These are phyloP conservation scores for Ceratina japonica DNA, from an alignment of 1,140 invertebrate genomes.

Conservation along the genomic window DNA sequence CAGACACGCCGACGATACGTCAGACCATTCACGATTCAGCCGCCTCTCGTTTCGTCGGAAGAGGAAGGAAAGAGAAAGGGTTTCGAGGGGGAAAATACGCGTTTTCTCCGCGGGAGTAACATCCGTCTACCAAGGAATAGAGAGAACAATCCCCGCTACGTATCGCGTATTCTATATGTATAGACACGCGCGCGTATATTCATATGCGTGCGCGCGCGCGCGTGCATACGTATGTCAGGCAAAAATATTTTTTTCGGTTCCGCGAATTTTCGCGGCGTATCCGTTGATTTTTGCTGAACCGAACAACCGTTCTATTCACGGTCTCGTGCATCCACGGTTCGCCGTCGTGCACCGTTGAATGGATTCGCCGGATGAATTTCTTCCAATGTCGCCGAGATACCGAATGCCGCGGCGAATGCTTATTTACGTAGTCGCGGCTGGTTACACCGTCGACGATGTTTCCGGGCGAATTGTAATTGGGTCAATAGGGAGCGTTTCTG, in stretches of 20 bases:
- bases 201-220: too few relatives aligned
- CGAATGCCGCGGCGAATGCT: neutral
- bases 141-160: constrained; percentile 55
- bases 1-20: constrained; percentile 78
- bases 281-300: constrained; percentile 27
- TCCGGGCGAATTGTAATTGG: constrained; percentile 52
- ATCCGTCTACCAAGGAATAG: constrained; percentile 42
- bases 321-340: neutral
- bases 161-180: constrained; percentile 3
- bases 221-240: constrained; percentile 14
- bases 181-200: too few relatives aligned
- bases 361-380: constrained; percentile 1
- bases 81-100: constrained; percentile 38
- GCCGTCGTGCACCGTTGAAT: neutral
- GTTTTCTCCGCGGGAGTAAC: constrained; percentile 41
- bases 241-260: constrained; percentile 19
- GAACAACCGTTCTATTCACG: constrained; percentile 27
- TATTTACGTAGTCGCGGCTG: constrained; percentile 8
- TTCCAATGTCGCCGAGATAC: neutral
- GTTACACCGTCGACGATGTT: constrained; percentile 13
- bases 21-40: constrained; percentile 73
- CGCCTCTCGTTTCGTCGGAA: constrained; percentile 55
- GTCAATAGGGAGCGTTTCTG: constrained; percentile 43
- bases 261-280: constrained; percentile 10
- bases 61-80: constrained; percentile 26